These are phyloP conservation scores for Pardosa pseudoannulata DNA, from an alignment of 2,888 invertebrate genomes.

Conservation along the genomic window DNA sequence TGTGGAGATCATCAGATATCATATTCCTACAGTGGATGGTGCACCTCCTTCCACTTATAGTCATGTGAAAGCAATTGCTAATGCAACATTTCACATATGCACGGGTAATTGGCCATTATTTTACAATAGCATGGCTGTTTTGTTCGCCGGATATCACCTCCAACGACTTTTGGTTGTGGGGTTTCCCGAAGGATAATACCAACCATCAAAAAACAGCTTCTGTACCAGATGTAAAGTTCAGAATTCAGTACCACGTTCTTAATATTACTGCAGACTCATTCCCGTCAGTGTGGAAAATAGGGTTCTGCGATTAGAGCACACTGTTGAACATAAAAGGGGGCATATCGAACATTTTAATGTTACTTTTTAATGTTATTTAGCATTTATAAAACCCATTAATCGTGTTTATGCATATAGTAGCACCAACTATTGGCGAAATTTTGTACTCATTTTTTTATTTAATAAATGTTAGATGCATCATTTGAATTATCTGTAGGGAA, in stretches of 20 bases:
- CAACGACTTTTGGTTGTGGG: constrained; percentile 5
- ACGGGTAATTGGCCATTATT: neutral
- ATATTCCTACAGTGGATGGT: neutral
- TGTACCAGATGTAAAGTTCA: neutral
- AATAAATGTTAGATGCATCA: neutral
- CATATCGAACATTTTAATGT: constrained; percentile 14
- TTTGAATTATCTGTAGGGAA: neutral
- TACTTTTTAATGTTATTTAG: constrained; percentile 15
- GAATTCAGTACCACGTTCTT: constrained; percentile 3
- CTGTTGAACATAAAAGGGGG: neutral
- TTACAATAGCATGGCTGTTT: neutral
- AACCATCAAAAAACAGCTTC: neutral
- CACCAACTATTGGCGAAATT: neutral
- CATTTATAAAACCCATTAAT: constrained; percentile 21
- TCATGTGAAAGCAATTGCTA: constrained; percentile 1
- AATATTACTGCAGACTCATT: constrained; percentile 6
- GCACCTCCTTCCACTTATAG: neutral
- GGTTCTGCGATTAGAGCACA: constrained; percentile 19
- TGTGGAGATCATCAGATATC: too few relatives aligned
- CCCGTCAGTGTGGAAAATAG: constrained; percentile 10
- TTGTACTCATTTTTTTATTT: neutral
- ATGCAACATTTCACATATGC: neutral
- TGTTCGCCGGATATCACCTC: constrained; percentile 7
- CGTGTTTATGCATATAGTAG: neutral
- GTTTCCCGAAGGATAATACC: constrained; percentile 5